These are phyloP conservation scores for Galbula dea DNA, from an alignment of 2,113 vertebrate species.

Conservation along the genomic window DNA sequence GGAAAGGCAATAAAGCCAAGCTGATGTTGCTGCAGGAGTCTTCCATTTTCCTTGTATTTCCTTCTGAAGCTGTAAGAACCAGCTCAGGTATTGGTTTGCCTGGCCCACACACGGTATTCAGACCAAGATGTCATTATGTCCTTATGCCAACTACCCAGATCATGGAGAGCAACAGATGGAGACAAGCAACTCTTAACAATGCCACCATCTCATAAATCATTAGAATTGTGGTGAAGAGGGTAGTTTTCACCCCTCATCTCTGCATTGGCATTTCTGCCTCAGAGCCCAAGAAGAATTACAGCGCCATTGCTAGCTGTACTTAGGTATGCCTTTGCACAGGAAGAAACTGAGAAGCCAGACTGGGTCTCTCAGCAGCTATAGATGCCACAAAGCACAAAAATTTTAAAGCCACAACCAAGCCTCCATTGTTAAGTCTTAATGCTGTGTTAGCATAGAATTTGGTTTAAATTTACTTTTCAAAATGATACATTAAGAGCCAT, in stretches of 20 bases:
- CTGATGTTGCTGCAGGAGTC: not conserved
- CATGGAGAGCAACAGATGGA: not conserved
- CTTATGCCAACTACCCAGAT: not conserved
- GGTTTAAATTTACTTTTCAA: not conserved
- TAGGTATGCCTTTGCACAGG: not conserved
- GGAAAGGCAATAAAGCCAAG: not conserved
- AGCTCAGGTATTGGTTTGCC: not conserved
- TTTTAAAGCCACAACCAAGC: not conserved
- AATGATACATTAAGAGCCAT: not conserved
- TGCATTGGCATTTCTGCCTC: not conserved
- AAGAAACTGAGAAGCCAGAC: not conserved
- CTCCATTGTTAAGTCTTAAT: not conserved
- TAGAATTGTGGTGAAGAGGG: not conserved
- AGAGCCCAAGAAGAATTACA: not conserved
- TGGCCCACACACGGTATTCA: not conserved
- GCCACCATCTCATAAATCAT: not conserved
- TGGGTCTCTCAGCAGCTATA: not conserved
- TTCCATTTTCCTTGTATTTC: not conserved
- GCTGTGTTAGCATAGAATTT: not conserved
- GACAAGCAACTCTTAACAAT: not conserved
- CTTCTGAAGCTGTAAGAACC: not conserved
- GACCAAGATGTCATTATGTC: not conserved
- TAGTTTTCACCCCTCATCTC: not conserved
- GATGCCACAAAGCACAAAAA: not conserved
- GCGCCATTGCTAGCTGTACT: not conserved